These are phyloP conservation scores for Hybognathus amarus DNA, from an alignment of 2,797 vertebrate species.

Conservation along the genomic window DNA sequence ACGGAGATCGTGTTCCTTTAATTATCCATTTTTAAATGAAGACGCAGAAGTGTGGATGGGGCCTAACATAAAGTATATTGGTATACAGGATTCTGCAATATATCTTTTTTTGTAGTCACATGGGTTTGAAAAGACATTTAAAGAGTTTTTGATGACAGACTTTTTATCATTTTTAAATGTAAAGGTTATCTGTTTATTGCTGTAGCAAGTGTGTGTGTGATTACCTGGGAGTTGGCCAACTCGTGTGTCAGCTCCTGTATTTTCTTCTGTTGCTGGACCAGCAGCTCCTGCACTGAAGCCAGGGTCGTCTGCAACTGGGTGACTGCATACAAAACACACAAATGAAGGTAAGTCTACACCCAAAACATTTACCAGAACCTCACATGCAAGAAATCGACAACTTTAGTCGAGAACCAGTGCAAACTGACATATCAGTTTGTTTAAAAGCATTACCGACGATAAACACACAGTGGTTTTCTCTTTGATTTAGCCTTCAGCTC, in stretches of 20 bases:
- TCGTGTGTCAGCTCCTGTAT: slow-evolving; percentile 95
- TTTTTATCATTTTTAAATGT: background rate
- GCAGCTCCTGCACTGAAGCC: slow-evolving; percentile 90
- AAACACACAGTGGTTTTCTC: slow-evolving; percentile 49
- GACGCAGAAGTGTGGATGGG: too few relatives aligned
- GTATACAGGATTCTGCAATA: too few relatives aligned
- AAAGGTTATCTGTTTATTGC: background rate
- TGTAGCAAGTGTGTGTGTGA: background rate
- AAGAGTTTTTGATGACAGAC: background rate
- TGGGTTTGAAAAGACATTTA: background rate
- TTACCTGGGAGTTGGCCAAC: slow-evolving; percentile 88
- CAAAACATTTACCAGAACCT: slow-evolving; percentile 10
- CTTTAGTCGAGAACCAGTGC: background rate
- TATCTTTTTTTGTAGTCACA: background rate
- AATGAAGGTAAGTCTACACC: background rate
- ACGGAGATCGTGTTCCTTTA: too few relatives aligned
- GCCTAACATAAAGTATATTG: background rate
- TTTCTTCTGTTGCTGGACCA: slow-evolving; percentile 93
- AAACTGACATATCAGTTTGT: slow-evolving; percentile 27
- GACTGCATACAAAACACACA: slow-evolving; percentile 76
- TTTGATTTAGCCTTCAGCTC: slow-evolving; percentile 57
- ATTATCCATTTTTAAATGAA: too few relatives aligned
- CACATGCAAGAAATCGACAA: background rate
- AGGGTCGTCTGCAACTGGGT: slow-evolving; percentile 92
- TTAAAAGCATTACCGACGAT: slow-evolving; percentile 37